Base-by-base conservation (phyloP, 2,113 vertebrate species). In the Potamarius usumacintae region DNA sequence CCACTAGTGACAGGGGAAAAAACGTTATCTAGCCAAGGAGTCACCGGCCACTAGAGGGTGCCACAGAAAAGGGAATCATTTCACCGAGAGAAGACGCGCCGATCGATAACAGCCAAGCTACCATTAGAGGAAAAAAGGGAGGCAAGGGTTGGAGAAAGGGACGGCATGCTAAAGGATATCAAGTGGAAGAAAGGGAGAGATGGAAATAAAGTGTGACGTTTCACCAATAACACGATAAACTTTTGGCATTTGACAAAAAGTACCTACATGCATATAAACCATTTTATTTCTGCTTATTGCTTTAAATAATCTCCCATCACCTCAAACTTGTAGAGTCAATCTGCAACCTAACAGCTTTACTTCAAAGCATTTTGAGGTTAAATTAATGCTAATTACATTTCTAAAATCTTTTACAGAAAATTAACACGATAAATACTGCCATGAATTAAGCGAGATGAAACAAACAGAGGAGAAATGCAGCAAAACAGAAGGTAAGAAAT, bases 1-100 rank as follows among this genome's bases (percentile, higher is more conserved):
- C 50, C 48, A 12, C 27, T n/a, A 42, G 18, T 11, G 34, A 69
- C 27, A 14, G 52, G 22, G 30, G 52, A 9, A 53, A 30, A 34
- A 34, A 74, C 57, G 63, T 52, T 67, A 69, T 22, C 82, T 53
- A 90, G 76, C 57, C 79, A 82, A 79, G 55, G 42, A 20, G 42
- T 22, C 80, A 88, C 50, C 22, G n/a, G 71, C 88, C 90, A 87
- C 88, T 62, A 92, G 88, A 88, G 87, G 87, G 87, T 1, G n/a
- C 76, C 77, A 80, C 42, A 88, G 77, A 84, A 82, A 82, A 85
- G 62, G 67, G 65, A 91, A 84, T 85, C 48, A 84, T 83, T 82
- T 85, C 25, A 81, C 12, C 79, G 5, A 27, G 82, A 57, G 50
- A 87, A 81, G 74, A 67, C 55, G 52, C 27, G 82, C 27, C 79